Evolutionary conservation across 2,113 vertebrate species (phyloP).

Genomic region (Hippocampus abdominalis): DNA sequence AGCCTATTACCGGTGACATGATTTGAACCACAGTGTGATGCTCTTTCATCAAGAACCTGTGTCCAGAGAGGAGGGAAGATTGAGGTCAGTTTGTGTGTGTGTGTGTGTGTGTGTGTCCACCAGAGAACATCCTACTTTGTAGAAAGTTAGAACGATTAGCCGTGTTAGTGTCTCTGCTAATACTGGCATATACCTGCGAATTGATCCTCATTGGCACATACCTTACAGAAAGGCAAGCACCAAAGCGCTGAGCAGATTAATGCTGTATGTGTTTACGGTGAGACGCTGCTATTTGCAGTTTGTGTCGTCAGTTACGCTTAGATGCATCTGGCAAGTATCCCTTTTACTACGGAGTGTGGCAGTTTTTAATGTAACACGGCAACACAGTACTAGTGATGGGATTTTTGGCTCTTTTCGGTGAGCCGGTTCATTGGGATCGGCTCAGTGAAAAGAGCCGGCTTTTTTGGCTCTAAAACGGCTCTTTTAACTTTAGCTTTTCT

Average conservation of each 20-base stretch:
- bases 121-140: constrained; percentile 37
- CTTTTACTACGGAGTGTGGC: too few relatives aligned
- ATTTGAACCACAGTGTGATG: neutral
- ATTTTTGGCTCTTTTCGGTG: too few relatives aligned
- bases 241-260: constrained; percentile 33
- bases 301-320: neutral
- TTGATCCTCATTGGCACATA: constrained; percentile 58
- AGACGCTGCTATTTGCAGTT: constrained; percentile 43
- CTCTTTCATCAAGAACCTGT: constrained; percentile 15
- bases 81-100: constrained; percentile 40
- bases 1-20: neutral
- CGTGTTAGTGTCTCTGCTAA: constrained; percentile 51
- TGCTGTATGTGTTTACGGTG: constrained; percentile 44
- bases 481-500: too few relatives aligned
- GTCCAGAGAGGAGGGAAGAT: constrained; percentile 33
- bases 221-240: constrained; percentile 38
- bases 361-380: too few relatives aligned
- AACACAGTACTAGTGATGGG: too few relatives aligned
- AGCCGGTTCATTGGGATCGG: too few relatives aligned
- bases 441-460: too few relatives aligned
- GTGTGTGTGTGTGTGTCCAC: constrained; percentile 11
- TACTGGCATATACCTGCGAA: constrained; percentile 54
- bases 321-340: too few relatives aligned
- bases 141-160: constrained; percentile 62
- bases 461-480: too few relatives aligned